phyloP scores from a whole-genome alignment of 2,888 invertebrate genomes.

The Noctuana brunneofusca region DNA sequence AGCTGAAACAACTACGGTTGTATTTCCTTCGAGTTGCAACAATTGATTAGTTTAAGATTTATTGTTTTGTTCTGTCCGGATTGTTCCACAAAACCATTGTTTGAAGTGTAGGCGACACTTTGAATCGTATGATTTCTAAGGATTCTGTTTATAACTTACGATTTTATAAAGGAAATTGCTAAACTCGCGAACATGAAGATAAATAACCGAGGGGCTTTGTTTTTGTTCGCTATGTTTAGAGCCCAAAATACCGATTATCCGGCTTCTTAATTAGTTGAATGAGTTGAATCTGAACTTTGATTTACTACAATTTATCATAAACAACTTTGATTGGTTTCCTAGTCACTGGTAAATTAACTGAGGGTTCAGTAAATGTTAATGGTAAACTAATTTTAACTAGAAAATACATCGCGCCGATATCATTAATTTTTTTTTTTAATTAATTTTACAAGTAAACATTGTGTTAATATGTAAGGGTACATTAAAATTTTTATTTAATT shows the following conservation, averaged over 20 bases:
- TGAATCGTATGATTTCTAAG: slow-evolving; percentile 5
- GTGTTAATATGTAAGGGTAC: too few relatives aligned
- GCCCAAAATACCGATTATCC: neutral
- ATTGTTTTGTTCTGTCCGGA: slow-evolving; percentile 24
- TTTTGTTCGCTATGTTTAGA: neutral
- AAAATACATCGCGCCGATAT: too few relatives aligned
- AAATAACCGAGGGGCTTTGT: neutral
- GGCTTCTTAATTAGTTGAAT: neutral
- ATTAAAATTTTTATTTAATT: too few relatives aligned
- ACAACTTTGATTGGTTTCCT: too few relatives aligned
- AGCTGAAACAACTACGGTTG: slow-evolving; percentile 51
- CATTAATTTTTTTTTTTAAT: too few relatives aligned
- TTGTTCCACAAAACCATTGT: slow-evolving; percentile 25
- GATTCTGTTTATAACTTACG: slow-evolving; percentile 3
- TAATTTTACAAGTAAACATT: too few relatives aligned
- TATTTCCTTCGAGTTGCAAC: slow-evolving; percentile 48
- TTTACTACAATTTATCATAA: neutral
- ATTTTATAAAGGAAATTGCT: slow-evolving; percentile 4
- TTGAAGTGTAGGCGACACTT: slow-evolving; percentile 15
- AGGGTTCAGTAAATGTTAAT: too few relatives aligned
- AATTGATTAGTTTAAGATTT: slow-evolving; percentile 32
- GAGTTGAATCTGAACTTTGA: neutral
- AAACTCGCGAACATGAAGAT: neutral
- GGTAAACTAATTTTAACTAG: too few relatives aligned
- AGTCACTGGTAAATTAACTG: too few relatives aligned